Percentiles rank a stretch among this genome's conserved stretches.
phyloP scores from a whole-genome alignment of 2,113 vertebrate genomes.

The Petroica traversi region DNA sequence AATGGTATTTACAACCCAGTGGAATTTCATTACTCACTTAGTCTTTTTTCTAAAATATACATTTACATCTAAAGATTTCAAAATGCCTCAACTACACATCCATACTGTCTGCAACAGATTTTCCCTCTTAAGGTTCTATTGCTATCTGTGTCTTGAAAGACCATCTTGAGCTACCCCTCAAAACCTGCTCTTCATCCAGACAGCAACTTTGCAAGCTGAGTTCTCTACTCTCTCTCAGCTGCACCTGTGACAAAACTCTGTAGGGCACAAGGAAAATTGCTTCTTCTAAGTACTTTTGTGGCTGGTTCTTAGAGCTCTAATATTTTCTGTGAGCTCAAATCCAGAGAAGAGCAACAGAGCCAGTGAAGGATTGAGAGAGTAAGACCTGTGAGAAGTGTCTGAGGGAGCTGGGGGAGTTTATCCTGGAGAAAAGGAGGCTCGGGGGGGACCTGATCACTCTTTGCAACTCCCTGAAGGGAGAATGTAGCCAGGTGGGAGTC shows the following conservation, averaged over 20 bases:
- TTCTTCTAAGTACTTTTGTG: accelerated
- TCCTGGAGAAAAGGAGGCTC: background rate
- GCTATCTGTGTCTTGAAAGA: background rate
- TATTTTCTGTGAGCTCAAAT: background rate
- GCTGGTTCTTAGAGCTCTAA: background rate
- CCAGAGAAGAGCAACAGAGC: background rate
- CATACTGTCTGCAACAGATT: background rate
- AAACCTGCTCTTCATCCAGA: background rate
- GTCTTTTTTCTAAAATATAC: background rate
- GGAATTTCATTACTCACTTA: background rate
- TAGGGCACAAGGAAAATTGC: background rate
- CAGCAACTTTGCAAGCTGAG: background rate
- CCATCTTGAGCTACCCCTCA: background rate
- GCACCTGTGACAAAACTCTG: background rate
- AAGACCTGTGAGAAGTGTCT: background rate
- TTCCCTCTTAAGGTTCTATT: background rate
- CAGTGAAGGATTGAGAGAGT: background rate
- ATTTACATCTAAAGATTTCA: background rate
- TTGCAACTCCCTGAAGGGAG: background rate
- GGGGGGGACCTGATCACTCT: background rate
- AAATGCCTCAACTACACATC: background rate
- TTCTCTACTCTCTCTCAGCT: background rate
- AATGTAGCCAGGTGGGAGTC: background rate
- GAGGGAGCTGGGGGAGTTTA: background rate
- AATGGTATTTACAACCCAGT: background rate